Percentiles rank a stretch among this genome's conserved stretches.
Evolutionary conservation across 2,888 invertebrate genomes (phyloP).

Genomic region (Xylota segnis): DNA sequence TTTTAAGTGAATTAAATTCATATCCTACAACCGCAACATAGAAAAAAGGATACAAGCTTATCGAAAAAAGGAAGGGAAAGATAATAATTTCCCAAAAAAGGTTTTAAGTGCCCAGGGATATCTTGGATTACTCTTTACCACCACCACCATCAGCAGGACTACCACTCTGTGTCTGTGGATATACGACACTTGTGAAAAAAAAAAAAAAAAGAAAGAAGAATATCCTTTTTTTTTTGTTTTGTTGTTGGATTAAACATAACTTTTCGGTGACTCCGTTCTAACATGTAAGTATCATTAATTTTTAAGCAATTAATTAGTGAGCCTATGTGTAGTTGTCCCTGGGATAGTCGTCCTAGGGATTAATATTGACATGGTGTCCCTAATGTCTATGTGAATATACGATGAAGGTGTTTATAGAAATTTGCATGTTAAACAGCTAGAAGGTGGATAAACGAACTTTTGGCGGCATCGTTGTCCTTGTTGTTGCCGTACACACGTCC

Average conservation of each 20-base stretch:
- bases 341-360: conserved; percentile 31
- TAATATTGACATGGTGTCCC: conserved; percentile 38
- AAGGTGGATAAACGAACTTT: conserved; percentile 14
- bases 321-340: conserved; percentile 1
- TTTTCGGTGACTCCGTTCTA: conserved; percentile 32
- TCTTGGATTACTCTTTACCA: conserved; percentile 39
- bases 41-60: conserved; percentile 27
- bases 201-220: not conserved
- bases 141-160: not conserved
- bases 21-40: conserved; percentile 18
- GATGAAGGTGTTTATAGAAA: conserved; percentile 47
- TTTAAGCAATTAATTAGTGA: conserved; percentile 71
- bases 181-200: conserved; percentile 31
- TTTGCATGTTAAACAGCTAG: conserved; percentile 53
- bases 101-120: conserved; percentile 27
- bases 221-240: conserved; percentile 19
- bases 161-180: conserved; percentile 24
- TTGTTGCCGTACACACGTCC: not conserved
- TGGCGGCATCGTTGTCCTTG: not conserved
- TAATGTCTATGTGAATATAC: conserved; percentile 30
- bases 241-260: conserved; percentile 44
- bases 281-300: conserved; percentile 70
- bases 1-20: conserved; percentile 72
- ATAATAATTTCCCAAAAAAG: conserved; percentile 9
- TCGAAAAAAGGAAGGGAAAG: conserved; percentile 9